phyloP scores from a whole-genome alignment of 2,888 invertebrate genomes.

The Carpatolechia fugitivella region DNA sequence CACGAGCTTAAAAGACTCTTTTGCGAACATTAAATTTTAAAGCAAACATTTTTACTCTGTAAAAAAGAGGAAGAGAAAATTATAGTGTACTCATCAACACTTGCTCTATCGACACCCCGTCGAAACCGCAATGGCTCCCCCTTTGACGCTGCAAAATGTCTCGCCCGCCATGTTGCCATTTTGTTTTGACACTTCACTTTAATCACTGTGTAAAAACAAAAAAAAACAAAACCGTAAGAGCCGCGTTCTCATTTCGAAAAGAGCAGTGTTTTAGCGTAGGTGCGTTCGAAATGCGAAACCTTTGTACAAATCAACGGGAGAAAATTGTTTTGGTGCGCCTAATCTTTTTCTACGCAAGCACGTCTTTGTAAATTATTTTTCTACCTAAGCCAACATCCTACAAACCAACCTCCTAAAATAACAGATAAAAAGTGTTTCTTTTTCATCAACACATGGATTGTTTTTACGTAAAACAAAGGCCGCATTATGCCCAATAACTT shows the following conservation, averaged over 20 bases:
- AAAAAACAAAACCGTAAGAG: conserved; percentile 61
- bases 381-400: not conserved
- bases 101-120: conserved; percentile 56
- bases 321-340: conserved; percentile 32
- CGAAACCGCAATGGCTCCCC: conserved; percentile 52
- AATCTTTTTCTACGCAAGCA: conserved; percentile 19
- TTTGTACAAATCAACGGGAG: conserved; percentile 41
- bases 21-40: conserved; percentile 2
- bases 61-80: conserved; percentile 39
- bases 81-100: conserved; percentile 46
- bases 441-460: no score
- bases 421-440: not conserved
- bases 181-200: conserved; percentile 78
- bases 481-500: conserved; percentile 15
- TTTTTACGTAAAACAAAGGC: not conserved
- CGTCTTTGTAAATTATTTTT: not conserved
- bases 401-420: not conserved
- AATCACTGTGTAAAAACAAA: conserved; percentile 72
- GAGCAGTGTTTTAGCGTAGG: conserved; percentile 55
- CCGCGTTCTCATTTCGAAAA: conserved; percentile 69
- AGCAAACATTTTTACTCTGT: conserved; percentile 3
- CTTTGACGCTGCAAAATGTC: conserved; percentile 42
- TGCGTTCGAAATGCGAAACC: conserved; percentile 43
- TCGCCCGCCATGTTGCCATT: conserved; percentile 52
- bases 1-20: not conserved